Conservation (phyloP, 2,113 vertebrate genomes). For the Eonycteris spelaea region DNA sequence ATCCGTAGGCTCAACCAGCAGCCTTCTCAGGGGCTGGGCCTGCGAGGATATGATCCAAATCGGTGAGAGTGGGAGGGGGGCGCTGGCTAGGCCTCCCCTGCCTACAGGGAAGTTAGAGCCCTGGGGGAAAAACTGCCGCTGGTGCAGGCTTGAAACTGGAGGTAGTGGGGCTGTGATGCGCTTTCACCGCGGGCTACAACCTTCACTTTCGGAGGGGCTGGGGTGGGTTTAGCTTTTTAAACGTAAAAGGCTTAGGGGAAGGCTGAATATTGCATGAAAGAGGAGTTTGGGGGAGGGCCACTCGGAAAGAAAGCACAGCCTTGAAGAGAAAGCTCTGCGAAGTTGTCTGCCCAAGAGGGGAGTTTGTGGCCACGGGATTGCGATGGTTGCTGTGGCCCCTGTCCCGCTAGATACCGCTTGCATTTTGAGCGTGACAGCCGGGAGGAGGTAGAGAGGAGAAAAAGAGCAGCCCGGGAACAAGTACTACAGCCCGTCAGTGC, state of each 20-base stretch:
- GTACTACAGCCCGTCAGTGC: conserved; percentile 82
- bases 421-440: conserved; percentile 91
- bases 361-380: not conserved
- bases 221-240: not conserved
- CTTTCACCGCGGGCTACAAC: not conserved
- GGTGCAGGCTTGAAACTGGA: not conserved
- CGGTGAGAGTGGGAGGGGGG: conserved; percentile 79
- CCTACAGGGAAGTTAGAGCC: not conserved
- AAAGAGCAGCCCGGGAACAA: conserved; percentile 87
- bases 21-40: conserved; percentile 78
- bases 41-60: conserved; percentile 88
- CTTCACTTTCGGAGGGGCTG: not conserved
- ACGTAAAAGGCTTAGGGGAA: not conserved
- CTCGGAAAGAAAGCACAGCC: not conserved
- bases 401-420: conserved; percentile 86
- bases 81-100: not conserved
- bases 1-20: conserved; percentile 90
- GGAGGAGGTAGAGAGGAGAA: conserved; percentile 91
- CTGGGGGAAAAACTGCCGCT: not conserved
- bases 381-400: not conserved
- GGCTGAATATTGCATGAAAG: not conserved
- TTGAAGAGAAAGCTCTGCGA: not conserved
- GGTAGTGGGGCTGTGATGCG: not conserved
- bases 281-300: not conserved
- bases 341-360: not conserved